phyloP scores from a whole-genome alignment of 1,140 invertebrate genomes.

The Meteorus sp. region DNA sequence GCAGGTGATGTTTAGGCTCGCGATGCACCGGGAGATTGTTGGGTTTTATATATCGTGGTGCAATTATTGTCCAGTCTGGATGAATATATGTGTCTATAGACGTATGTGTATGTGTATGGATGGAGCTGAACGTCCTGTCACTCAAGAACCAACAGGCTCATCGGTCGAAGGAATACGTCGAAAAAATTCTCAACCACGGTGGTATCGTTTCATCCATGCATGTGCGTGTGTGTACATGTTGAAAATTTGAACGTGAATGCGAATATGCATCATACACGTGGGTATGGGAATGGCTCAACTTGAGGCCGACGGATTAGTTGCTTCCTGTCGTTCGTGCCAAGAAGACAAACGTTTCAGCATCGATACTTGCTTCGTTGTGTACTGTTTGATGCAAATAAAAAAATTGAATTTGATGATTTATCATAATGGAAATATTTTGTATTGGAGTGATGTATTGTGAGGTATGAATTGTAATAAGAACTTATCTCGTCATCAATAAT shows the following conservation, averaged over 20 bases:
- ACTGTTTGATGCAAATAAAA: too few relatives aligned
- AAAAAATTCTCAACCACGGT: not conserved
- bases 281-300: not conserved
- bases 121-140: slow-evolving; percentile 20
- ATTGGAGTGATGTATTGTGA: too few relatives aligned
- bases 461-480: too few relatives aligned
- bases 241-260: too few relatives aligned
- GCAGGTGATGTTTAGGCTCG: slow-evolving; percentile 40
- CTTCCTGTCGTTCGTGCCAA: slow-evolving; percentile 12
- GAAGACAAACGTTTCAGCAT: not conserved
- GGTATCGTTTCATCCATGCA: not conserved
- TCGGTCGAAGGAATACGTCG: not conserved
- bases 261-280: too few relatives aligned
- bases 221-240: not conserved
- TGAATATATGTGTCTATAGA: not conserved
- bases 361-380: not conserved
- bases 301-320: slow-evolving; percentile 18
- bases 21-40: slow-evolving; percentile 34
- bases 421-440: too few relatives aligned
- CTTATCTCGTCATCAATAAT: not conserved
- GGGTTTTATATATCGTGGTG: slow-evolving; percentile 37
- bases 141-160: slow-evolving; percentile 12
- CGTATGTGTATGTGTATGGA: not conserved
- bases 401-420: not conserved
- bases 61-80: slow-evolving; percentile 38